Evolutionary conservation across 2,888 invertebrate species (phyloP), one percentile per base, ranked within the genome.

Genomic region (Cylindroiulus punctatus): DNA sequence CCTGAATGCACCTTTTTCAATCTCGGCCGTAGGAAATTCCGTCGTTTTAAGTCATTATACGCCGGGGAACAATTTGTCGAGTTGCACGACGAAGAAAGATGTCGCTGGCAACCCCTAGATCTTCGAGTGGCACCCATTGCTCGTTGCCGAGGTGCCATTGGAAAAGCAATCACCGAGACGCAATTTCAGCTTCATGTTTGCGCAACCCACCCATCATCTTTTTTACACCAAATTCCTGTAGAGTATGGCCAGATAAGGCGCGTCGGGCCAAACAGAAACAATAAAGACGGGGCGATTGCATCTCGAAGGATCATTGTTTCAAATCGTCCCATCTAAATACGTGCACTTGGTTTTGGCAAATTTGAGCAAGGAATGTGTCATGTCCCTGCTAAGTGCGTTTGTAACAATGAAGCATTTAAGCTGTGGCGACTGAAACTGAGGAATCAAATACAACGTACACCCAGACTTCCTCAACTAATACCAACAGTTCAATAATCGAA

Each of bases 61-160:
- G 57, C 57, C 57, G 19, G 57, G 57, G 57, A 57, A 57, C 57
- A 57, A 57, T 57, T 57, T 57, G 57, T 57, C 57, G 57, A 57
- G 57, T 22, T 10, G 52, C 7, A 7, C 57, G 22, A 57, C 57
- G 57, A 57, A 57, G 57, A 57, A 57, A 57, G 57, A 57, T 57
- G 57, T 57, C 57, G 57, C 57, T 57, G 22, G n/a, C 57, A 57
- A 57, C 22, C 57, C 5, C 57, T 57, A 7, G 17, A 57, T 57
- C n/a, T 57, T 17, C 1, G n/a, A 22, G 22, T 22, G 57, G 57
- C 57, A 57, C 57, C 19, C 57, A n/a, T 57, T 19, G 17, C 57
- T 57, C 4, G 57, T 57, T 57, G 57, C 57, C 22, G 57, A 57
- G 57, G 57, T 57, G 57, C 57, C 57, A 57, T 57, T 22, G 57